These are phyloP conservation scores for Dendrolimus kikuchii DNA, from an alignment of 1,140 invertebrate genomes.

Conservation along the genomic window DNA sequence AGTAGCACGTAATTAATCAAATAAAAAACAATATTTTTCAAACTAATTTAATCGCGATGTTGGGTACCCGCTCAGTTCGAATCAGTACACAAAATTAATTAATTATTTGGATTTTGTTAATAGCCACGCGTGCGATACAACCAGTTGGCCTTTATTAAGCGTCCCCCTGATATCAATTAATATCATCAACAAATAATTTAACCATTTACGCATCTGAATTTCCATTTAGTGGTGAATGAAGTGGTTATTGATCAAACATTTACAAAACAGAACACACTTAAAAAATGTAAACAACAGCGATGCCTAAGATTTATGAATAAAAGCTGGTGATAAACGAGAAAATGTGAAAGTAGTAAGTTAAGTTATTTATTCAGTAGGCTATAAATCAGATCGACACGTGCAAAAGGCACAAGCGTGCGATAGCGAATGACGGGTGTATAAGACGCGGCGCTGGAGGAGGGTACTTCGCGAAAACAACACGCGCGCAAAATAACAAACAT, in stretches of 20 bases:
- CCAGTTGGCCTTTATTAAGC: constrained; percentile 35
- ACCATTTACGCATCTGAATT: constrained; percentile 22
- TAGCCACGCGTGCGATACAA: constrained; percentile 28
- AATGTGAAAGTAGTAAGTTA: background rate
- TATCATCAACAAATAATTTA: constrained; percentile 34
- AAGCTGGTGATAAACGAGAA: background rate
- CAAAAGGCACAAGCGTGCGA: constrained; percentile 18
- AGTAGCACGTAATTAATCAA: background rate
- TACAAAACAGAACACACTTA: background rate
- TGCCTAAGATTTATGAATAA: no score
- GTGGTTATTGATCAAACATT: constrained; percentile 21
- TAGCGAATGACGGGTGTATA: constrained; percentile 7
- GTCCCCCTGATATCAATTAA: constrained; percentile 41
- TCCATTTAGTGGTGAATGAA: constrained; percentile 10
- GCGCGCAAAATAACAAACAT: background rate
- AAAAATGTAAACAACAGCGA: no score
- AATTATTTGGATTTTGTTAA: constrained; percentile 44
- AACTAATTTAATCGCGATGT: constrained; percentile 1
- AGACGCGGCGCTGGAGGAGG: constrained; percentile 1
- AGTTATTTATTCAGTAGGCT: constrained; percentile 56
- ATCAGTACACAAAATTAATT: constrained; percentile 28
- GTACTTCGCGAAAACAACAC: constrained; percentile 6
- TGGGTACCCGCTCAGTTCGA: background rate
- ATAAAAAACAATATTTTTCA: constrained; percentile 1
- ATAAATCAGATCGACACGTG: constrained; percentile 64